phyloP scores from a whole-genome alignment of 1,140 invertebrate species.

The Hestina assimilis region DNA sequence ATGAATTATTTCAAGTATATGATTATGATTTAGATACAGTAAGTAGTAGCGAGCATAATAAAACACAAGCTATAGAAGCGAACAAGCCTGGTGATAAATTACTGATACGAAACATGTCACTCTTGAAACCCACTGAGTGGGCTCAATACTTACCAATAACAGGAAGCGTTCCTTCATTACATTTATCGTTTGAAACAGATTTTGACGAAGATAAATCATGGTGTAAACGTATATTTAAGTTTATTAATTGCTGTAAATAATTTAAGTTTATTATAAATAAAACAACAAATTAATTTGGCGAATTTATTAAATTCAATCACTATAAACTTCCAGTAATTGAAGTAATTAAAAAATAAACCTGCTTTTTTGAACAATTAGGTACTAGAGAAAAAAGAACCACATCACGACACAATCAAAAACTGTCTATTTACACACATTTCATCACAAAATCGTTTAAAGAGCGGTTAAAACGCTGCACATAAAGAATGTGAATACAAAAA shows the following conservation, averaged over 20 bases:
- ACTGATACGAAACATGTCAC: slow-evolving; percentile 34
- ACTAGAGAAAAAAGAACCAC: slow-evolving; percentile 62
- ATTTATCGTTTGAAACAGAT: slow-evolving; percentile 38
- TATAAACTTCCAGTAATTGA: slow-evolving; percentile 71
- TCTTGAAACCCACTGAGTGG: slow-evolving; percentile 41
- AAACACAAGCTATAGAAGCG: too few relatives aligned
- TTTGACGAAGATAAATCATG: slow-evolving; percentile 38
- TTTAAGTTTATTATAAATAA: slow-evolving; percentile 31
- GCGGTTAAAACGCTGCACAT: neutral
- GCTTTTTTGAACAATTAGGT: slow-evolving; percentile 47
- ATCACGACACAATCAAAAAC: slow-evolving; percentile 51
- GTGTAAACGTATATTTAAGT: slow-evolving; percentile 43
- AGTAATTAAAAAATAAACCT: slow-evolving; percentile 71
- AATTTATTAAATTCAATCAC: slow-evolving; percentile 78
- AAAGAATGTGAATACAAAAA: slow-evolving; percentile 10
- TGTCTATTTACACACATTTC: slow-evolving; percentile 51
- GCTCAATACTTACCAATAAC: slow-evolving; percentile 30
- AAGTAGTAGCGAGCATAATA: neutral
- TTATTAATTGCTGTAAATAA: slow-evolving; percentile 52
- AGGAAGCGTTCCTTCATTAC: slow-evolving; percentile 38
- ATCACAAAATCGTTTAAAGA: slow-evolving; percentile 52
- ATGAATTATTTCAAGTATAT: slow-evolving; percentile 20
- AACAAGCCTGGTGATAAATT: too few relatives aligned
- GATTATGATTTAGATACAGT: slow-evolving; percentile 19
- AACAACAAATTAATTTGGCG: slow-evolving; percentile 58